Evolutionary conservation across 1,140 invertebrate genomes (phyloP), one percentile per base, ranked within the genome.

Genomic region (Brachionus paranguensis): DNA sequence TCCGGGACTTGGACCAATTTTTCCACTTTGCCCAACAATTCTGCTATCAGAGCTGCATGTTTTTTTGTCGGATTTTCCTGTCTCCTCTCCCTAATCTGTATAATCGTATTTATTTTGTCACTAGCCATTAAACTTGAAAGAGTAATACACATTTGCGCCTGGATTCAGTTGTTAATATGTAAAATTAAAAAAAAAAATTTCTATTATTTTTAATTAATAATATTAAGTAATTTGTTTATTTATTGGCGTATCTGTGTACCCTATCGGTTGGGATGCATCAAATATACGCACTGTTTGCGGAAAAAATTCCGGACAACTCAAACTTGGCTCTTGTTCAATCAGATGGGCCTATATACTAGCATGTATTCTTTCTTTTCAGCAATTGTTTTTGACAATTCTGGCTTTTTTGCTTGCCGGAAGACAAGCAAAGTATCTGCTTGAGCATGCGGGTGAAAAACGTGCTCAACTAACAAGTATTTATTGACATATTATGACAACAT

Each of bases 291-390:
- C 93, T 85, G 94, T 97, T 0, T 99, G 97, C 87, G 95, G 95
- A 0, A 91, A 92, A 11, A 91, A 93, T 8, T 93, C 95, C 1
- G 92, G 92, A 86, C 92, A 92, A 43, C 96, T 93, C 88, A 91
- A 92, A 86, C 91, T 93, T 85, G 94, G 93, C 88, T 90, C 93
- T 10, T 99, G 97, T 88, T 93, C 93, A 47, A 92, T 99, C 17
- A 92, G 96, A 85, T 99, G 97, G 97, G 95, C 96, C 0, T 97
- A 95, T 90, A 92, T 97, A 6, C 91, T 99, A 84, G 96, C 95
- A 14, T 93, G 95, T 72, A 96, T 99, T 68, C 94, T 94, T 0
- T 94, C 96, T 84, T 90, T 97, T 85, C 96, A 98, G 88, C 95
- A 95, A 33, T 90, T 94, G 10, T 95, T 96, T 70, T 91, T 99